phyloP scores from a whole-genome alignment of 2,113 vertebrate genomes.

The Spea bombifrons region DNA sequence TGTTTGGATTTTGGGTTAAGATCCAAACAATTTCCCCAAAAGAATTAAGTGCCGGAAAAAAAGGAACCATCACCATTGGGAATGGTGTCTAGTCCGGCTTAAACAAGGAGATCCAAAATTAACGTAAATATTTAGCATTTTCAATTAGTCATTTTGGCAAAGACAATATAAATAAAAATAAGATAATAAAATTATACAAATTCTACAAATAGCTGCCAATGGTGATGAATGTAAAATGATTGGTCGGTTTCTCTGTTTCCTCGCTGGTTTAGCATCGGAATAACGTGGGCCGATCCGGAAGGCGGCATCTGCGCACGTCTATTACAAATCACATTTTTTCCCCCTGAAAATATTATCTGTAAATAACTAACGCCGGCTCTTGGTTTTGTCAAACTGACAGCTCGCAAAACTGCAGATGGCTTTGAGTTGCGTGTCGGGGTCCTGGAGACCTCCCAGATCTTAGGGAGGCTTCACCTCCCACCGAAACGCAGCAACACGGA shows the following conservation, averaged over 20 bases:
- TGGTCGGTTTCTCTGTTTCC: too few species aligned
- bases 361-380: conserved; percentile 66
- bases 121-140: too few species aligned
- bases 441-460: conserved; percentile 58
- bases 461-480: conserved; percentile 51
- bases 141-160: too few species aligned
- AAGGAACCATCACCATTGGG: too few species aligned
- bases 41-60: too few species aligned
- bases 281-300: not conserved
- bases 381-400: conserved; percentile 72
- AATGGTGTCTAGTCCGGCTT: too few species aligned
- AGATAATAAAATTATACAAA: not conserved
- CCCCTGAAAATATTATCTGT: conserved; percentile 64
- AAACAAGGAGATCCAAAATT: too few species aligned
- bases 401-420: conserved; percentile 64
- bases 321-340: conserved; percentile 63
- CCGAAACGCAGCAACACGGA: conserved; percentile 46
- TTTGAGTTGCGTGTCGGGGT: conserved; percentile 70
- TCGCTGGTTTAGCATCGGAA: not conserved
- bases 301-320: conserved; percentile 3
- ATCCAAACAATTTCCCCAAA: too few species aligned
- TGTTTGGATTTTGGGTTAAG: too few species aligned
- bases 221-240: too few species aligned
- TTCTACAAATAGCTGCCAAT: not conserved
- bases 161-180: too few species aligned